Evolutionary conservation across 2,888 invertebrate species (phyloP).

Genomic region (Candidula unifasciata): DNA sequence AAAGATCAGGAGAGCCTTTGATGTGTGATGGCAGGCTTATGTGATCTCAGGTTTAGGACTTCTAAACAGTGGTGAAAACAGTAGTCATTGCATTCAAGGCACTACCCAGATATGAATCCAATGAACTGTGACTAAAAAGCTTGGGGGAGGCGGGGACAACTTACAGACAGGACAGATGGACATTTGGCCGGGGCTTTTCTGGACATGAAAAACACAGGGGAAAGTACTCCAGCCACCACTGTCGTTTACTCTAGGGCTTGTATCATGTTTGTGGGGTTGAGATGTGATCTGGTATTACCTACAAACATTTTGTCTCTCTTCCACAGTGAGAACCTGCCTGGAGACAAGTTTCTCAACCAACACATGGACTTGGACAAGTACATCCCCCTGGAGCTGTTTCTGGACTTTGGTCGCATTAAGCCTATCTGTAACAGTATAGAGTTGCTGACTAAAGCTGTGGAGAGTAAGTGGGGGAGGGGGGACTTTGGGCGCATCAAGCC

Average conservation of each 20-base stretch:
- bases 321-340: conserved; percentile 47
- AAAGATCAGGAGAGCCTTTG: no score
- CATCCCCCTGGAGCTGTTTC: conserved; percentile 43
- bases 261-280: neutral
- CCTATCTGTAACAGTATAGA: conserved; percentile 44
- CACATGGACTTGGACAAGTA: conserved; percentile 49
- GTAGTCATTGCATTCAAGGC: no score
- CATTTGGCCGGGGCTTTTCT: no score
- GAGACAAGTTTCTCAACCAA: conserved; percentile 46
- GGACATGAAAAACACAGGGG: no score
- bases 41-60: no score
- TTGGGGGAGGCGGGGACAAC: no score
- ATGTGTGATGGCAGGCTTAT: no score
- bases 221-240: neutral
- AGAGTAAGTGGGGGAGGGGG: conserved; percentile 34
- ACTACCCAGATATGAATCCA: no score
- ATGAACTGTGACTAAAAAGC: no score
- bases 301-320: neutral
- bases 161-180: neutral
- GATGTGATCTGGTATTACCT: no score
- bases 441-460: conserved; percentile 40
- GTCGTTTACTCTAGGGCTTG: neutral
- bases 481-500: conserved; percentile 48
- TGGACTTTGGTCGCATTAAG: conserved; percentile 45
- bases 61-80: no score